phyloP scores from a whole-genome alignment of 2,888 invertebrate species.

The Gortyna flavago region DNA sequence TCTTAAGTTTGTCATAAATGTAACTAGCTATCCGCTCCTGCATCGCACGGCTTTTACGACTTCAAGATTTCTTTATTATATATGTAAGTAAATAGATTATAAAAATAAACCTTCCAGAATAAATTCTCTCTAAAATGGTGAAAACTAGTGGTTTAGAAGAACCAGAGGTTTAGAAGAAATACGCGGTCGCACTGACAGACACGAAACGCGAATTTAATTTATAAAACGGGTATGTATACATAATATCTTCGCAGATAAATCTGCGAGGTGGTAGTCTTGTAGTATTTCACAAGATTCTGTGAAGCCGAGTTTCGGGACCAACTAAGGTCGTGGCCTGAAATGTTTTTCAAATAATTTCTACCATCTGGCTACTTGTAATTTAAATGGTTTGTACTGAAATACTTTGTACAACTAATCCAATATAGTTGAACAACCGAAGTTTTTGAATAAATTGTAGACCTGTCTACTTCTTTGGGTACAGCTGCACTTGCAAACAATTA shows the following conservation, averaged over 20 bases:
- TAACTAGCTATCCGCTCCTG: too few species aligned
- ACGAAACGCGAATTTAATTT: background rate
- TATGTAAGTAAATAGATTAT: too few species aligned
- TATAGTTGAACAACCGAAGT: constrained; percentile 48
- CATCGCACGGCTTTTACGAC: too few species aligned
- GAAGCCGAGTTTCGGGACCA: constrained; percentile 2
- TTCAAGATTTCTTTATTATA: too few species aligned
- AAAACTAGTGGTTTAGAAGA: background rate
- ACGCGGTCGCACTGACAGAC: background rate
- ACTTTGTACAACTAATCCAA: constrained; percentile 54
- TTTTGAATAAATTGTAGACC: constrained; percentile 57
- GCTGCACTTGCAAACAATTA: constrained; percentile 49
- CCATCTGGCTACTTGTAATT: constrained; percentile 42
- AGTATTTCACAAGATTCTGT: background rate
- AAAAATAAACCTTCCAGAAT: too few species aligned
- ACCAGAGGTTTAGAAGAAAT: background rate
- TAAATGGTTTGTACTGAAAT: constrained; percentile 48
- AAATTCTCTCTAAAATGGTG: too few species aligned
- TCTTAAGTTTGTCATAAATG: too few species aligned
- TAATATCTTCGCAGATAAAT: background rate
- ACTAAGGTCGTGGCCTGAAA: background rate
- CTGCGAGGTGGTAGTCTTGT: background rate
- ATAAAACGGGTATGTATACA: too few species aligned
- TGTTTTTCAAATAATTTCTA: constrained; percentile 35
- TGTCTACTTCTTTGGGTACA: constrained; percentile 31